phyloP scores from a whole-genome alignment of 1,140 invertebrate species.

The Calephelis virginiensis region DNA sequence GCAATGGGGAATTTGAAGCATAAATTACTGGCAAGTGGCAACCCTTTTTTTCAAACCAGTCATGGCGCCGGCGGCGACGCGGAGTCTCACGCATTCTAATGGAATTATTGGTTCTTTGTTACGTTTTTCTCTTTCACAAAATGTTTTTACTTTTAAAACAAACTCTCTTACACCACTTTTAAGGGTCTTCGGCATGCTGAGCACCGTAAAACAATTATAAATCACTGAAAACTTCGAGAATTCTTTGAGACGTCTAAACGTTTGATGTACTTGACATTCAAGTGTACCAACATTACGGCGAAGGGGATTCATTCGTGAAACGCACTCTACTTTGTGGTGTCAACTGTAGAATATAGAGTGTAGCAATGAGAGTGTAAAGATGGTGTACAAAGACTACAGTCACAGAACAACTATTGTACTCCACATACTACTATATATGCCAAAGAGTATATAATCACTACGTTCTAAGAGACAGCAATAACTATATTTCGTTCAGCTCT shows the following conservation, averaged over 20 bases:
- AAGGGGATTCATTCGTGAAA: too few species aligned
- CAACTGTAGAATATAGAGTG: too few species aligned
- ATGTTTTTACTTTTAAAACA: not conserved
- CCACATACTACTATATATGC: too few species aligned
- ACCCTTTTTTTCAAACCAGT: constrained; percentile 1
- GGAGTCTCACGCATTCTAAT: not conserved
- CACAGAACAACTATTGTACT: too few species aligned
- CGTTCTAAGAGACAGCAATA: too few species aligned
- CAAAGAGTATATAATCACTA: too few species aligned
- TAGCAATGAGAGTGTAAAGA: too few species aligned
- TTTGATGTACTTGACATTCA: not conserved
- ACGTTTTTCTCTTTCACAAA: constrained; percentile 6
- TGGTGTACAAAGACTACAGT: too few species aligned
- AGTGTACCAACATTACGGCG: too few species aligned
- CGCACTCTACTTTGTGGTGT: too few species aligned
- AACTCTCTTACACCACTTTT: constrained; percentile 7
- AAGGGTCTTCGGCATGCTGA: constrained; percentile 2
- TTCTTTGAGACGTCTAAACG: constrained; percentile 1
- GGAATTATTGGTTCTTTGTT: constrained; percentile 5
- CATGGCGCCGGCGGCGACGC: constrained; percentile 3
- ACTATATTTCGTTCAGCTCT: too few species aligned
- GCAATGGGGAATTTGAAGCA: constrained; percentile 12
- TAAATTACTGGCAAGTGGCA: constrained; percentile 9
- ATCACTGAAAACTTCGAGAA: constrained; percentile 9
- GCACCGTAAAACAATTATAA: constrained; percentile 4